These are phyloP conservation scores for Tragelaphus oryx DNA, from an alignment of 2,797 vertebrate species.

Conservation along the genomic window DNA sequence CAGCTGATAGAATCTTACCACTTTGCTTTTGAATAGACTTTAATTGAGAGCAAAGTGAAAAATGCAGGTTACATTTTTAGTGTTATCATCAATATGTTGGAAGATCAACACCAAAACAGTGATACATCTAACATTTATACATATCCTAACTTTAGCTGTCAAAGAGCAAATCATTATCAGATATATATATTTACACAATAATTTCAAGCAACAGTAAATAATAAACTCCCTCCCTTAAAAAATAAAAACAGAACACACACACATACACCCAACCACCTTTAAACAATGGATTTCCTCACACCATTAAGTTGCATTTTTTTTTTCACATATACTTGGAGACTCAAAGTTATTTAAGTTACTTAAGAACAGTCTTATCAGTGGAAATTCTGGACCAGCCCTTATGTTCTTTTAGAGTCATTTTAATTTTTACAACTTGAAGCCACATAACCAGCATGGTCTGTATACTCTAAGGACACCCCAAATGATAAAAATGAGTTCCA, in stretches of 20 bases:
- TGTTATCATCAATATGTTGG: conserved; percentile 79
- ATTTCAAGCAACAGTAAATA: conserved; percentile 87
- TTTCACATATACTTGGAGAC: conserved; percentile 81
- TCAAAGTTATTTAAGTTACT: conserved; percentile 88
- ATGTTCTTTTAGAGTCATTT: conserved; percentile 81
- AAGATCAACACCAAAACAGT: conserved; percentile 80
- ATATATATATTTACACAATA: conserved; percentile 86
- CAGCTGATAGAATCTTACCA: conserved; percentile 75
- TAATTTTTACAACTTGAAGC: conserved; percentile 85
- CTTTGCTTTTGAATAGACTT: conserved; percentile 83
- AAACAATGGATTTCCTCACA: conserved; percentile 85
- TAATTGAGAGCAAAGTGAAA: conserved; percentile 87
- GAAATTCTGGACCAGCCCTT: conserved; percentile 85
- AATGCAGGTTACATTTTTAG: conserved; percentile 86
- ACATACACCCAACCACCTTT: conserved; percentile 61
- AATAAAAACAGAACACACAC: conserved; percentile 26
- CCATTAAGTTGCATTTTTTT: conserved; percentile 79
- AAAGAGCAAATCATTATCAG: conserved; percentile 86
- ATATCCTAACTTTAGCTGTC: conserved; percentile 82
- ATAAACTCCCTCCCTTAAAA: conserved; percentile 80
- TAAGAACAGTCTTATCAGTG: conserved; percentile 81
- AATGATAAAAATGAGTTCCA: conserved; percentile 75
- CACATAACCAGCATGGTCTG: conserved; percentile 87
- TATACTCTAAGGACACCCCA: conserved; percentile 76
- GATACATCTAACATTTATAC: conserved; percentile 83